These are phyloP conservation scores for Mesocricetus auratus DNA, from an alignment of 2,113 vertebrate genomes.

Conservation along the genomic window DNA sequence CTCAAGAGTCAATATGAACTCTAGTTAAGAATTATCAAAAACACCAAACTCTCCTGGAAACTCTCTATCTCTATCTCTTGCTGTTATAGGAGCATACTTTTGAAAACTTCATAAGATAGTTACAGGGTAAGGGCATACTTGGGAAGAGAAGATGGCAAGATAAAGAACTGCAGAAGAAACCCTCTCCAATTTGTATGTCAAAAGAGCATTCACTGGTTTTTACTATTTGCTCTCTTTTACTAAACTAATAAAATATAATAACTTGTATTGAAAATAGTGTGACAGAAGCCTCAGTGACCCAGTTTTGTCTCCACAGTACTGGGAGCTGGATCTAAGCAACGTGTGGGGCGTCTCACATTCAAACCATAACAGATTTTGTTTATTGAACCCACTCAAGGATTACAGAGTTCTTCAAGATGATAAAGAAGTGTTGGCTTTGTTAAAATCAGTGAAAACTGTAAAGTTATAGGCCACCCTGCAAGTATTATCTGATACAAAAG, in stretches of 20 bases:
- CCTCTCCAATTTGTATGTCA: constrained; percentile 55
- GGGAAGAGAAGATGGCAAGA: constrained; percentile 1
- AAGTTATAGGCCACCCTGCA: not conserved
- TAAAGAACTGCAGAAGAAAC: constrained; percentile 55
- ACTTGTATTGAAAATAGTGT: not conserved
- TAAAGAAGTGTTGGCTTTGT: not conserved
- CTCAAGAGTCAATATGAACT: not conserved
- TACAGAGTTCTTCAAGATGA: not conserved
- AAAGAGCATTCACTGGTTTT: constrained; percentile 31
- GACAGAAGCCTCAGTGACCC: accelerated
- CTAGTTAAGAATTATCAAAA: not conserved
- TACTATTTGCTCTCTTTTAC: constrained; percentile 60
- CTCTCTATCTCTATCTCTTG: constrained; percentile 66
- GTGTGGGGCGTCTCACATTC: not conserved
- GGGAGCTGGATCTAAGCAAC: not conserved
- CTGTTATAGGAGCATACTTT: constrained; percentile 54
- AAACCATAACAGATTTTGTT: not conserved
- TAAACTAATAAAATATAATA: constrained; percentile 65
- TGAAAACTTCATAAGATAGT: constrained; percentile 69
- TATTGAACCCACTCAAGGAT: not conserved
- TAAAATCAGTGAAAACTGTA: not conserved
- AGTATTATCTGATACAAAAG: constrained; percentile 19
- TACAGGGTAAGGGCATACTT: constrained; percentile 36
- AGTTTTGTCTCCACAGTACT: not conserved
- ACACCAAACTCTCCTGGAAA: constrained; percentile 29